These are phyloP conservation scores for Contarinia nasturtii DNA, from an alignment of 1,140 invertebrate genomes.

Conservation along the genomic window DNA sequence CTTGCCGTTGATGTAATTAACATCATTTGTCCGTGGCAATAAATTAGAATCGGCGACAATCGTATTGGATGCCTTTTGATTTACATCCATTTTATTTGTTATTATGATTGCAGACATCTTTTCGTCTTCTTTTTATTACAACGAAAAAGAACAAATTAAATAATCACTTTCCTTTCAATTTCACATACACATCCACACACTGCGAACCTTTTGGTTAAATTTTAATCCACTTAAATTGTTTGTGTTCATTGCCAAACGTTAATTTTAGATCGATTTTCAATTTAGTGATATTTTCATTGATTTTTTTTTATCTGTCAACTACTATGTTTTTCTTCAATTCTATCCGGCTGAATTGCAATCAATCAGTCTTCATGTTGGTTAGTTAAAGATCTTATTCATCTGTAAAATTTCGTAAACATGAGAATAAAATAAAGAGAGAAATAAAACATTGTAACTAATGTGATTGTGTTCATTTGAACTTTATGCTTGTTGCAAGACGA, in stretches of 20 bases:
- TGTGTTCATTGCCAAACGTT: background rate
- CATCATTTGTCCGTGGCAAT: no score
- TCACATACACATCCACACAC: no score
- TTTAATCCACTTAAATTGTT: background rate
- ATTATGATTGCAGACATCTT: background rate
- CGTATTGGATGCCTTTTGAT: no score
- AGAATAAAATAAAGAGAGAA: no score
- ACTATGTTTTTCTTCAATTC: background rate
- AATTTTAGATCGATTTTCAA: background rate
- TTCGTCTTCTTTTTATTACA: background rate
- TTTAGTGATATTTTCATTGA: background rate
- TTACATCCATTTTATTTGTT: no score
- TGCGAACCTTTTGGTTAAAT: no score
- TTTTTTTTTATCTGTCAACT: background rate
- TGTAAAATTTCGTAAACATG: no score
- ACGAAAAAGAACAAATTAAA: no score
- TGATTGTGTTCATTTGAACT: background rate
- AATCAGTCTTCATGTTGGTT: background rate
- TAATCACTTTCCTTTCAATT: no score
- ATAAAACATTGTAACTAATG: background rate
- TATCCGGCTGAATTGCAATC: background rate
- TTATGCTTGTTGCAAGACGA: constrained; percentile 1
- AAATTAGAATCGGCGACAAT: no score
- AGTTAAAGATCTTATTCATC: no score
- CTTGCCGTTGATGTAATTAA: no score